A percentile compares a stretch with the other conserved stretches of the same genome.
Evolutionary conservation across 2,888 invertebrate species (phyloP).

Genomic region (Hypolimnas misippus): DNA sequence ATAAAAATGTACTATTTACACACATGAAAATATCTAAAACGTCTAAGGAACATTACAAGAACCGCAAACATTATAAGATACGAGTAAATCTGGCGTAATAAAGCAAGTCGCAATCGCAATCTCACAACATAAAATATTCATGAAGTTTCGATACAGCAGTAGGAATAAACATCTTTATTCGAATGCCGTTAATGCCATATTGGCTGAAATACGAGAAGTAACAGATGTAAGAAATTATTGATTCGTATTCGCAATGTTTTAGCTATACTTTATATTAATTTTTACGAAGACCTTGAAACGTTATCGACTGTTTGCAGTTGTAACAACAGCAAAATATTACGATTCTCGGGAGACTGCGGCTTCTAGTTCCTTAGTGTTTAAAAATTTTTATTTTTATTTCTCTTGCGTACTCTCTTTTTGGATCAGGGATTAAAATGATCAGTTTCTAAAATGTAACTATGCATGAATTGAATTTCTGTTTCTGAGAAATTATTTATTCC

Average conservation of each 20-base stretch:
- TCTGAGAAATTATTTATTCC: too few species aligned
- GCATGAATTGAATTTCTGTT: too few species aligned
- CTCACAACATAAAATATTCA: constrained; percentile 37
- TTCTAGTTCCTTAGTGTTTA: neutral
- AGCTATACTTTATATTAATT: neutral
- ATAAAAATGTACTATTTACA: neutral
- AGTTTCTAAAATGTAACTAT: too few species aligned
- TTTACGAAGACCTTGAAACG: neutral
- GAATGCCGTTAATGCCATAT: constrained; percentile 10
- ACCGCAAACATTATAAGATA: constrained; percentile 31
- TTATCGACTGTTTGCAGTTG: neutral
- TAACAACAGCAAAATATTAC: neutral
- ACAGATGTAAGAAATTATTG: constrained; percentile 2
- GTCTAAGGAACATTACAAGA: constrained; percentile 39
- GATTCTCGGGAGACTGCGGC: neutral
- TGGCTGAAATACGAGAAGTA: constrained; percentile 6
- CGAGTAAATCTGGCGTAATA: constrained; percentile 28
- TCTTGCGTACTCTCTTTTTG: too few species aligned
- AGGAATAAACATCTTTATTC: constrained; percentile 32
- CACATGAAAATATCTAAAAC: constrained; percentile 22
- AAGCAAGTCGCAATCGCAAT: constrained; percentile 32
- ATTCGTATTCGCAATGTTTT: neutral
- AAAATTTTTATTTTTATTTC: neutral
- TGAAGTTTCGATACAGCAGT: constrained; percentile 31
- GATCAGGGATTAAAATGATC: too few species aligned